Conservation (phyloP, 2,113 vertebrate genomes). For the Petroica traversi region DNA sequence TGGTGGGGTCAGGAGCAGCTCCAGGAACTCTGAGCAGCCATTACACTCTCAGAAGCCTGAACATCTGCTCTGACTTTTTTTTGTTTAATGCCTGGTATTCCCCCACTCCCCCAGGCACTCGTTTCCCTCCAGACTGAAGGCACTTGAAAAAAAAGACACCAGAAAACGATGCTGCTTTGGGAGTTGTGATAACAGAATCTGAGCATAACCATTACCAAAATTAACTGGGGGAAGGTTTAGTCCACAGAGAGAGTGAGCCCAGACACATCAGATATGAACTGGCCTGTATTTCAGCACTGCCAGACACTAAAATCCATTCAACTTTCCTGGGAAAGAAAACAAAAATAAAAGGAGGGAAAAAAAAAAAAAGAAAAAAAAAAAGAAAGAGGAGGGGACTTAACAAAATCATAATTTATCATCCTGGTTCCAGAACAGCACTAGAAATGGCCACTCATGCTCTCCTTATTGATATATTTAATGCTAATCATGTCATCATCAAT, state of each 20-base stretch:
- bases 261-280: background rate
- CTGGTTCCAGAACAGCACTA: background rate
- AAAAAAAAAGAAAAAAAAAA: background rate
- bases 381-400: background rate
- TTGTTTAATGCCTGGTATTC: background rate
- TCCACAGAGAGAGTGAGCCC: background rate
- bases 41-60: background rate
- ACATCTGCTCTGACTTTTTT: background rate
- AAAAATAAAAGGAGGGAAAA: rapidly evolving
- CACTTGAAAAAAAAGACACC: background rate
- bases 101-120: background rate
- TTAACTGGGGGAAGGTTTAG: background rate
- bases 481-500: background rate
- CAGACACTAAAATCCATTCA: background rate
- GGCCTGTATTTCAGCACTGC: background rate
- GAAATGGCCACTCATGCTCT: background rate
- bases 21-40: background rate
- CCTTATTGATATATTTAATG: background rate
- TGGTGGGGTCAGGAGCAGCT: background rate
- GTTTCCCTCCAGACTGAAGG: background rate
- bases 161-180: background rate
- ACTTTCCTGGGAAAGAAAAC: background rate
- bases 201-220: background rate
- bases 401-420: background rate
- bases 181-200: background rate